phyloP scores from a whole-genome alignment of 2,888 invertebrate species.

The Alentia gelatinosa region DNA sequence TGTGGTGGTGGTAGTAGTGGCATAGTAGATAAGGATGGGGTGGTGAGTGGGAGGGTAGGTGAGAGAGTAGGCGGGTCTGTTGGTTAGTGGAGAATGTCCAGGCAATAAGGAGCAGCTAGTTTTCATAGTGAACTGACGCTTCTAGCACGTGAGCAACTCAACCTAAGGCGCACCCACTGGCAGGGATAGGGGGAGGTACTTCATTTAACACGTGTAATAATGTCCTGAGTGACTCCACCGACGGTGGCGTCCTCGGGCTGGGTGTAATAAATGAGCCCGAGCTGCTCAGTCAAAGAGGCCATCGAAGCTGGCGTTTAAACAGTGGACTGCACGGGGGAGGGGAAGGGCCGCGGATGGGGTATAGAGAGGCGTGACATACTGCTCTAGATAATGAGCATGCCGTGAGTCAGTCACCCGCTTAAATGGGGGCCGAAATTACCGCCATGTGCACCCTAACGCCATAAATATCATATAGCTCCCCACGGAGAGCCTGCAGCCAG shows the following conservation, averaged over 20 bases:
- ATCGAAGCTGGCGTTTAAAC: too few relatives aligned
- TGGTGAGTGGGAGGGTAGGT: too few relatives aligned
- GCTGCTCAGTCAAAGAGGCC: background rate
- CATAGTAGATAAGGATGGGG: too few relatives aligned
- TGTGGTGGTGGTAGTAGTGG: too few relatives aligned
- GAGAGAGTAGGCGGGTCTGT: too few relatives aligned
- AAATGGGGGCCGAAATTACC: constrained; percentile 1
- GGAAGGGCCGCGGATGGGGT: too few relatives aligned
- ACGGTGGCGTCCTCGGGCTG: background rate
- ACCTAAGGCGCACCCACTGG: background rate
- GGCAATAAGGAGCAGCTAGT: too few relatives aligned
- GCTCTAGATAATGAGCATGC: background rate
- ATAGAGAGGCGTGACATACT: background rate
- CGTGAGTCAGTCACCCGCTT: background rate
- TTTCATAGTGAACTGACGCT: background rate
- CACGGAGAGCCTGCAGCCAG: background rate
- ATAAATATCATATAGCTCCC: constrained; percentile 15
- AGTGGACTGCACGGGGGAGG: too few relatives aligned
- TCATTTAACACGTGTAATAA: constrained; percentile 22
- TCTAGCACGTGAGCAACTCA: background rate
- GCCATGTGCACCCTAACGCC: background rate
- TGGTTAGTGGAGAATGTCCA: too few relatives aligned
- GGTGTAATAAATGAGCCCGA: background rate
- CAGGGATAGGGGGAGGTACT: background rate
- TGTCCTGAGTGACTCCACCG: background rate